Base-by-base conservation (phyloP, 2,888 invertebrate genomes). In the Clivina fossor region DNA sequence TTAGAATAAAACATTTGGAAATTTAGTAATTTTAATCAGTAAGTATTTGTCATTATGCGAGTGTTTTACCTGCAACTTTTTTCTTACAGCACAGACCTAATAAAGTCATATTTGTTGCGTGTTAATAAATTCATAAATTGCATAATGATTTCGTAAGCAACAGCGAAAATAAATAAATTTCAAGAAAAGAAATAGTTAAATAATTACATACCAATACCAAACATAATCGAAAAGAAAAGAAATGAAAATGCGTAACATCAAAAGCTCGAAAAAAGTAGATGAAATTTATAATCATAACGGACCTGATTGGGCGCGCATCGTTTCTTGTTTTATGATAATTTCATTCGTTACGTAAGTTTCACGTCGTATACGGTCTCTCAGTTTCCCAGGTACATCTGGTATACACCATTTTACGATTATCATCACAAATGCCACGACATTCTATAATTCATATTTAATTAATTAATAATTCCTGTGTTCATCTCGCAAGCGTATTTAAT, bases 321-420 rank as follows among this genome's bases (percentile, higher is more conserved):
- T 78, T 71, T 90, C 91, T 66, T 88, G 86, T 63, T 85, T 82
- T 57, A 91, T 86, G 60, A 95, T 92, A 69, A 94, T 90, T 72
- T 93, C 90, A 76, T 93, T 94, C 66, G 93, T 93, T 65, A 95
- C 86, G 75, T 90, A 93, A 0, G 86, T 83, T 74, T 95, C 94
- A 49, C 93, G 83, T 9, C 92, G 81, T 66, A 95, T 93, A 71
- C 88, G 83, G 71, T 94, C 90, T 57, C 88, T 83, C 49, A 98
- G 78, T 63, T 88, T 84, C 26, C 80, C 79, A 1, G 93, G 91
- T 77, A 95, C 86, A 75, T 97, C 94, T 16, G 97, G 96, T 65
- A 98, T 95, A 61, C 92, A 82, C 92, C 94, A 96, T 50, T 88
- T 85, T 13, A 97, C 86, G 46, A 93, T 72, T 66, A 93, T 91